These are phyloP conservation scores for Mellivora capensis DNA, from an alignment of 2,113 vertebrate species.

Conservation along the genomic window DNA sequence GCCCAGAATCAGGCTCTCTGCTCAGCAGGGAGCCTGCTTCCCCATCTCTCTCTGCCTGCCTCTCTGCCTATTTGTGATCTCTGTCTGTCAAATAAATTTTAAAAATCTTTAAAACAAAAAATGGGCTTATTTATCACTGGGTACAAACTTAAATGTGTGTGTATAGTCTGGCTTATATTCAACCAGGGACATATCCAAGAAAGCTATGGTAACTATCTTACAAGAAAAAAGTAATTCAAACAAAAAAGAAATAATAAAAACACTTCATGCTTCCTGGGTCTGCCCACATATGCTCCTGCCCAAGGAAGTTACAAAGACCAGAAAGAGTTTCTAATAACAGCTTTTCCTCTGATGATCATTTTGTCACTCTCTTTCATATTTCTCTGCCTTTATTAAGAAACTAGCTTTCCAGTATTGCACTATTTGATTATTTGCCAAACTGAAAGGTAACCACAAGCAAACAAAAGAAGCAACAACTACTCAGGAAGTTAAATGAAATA, in stretches of 20 bases:
- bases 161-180: background rate
- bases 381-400: background rate
- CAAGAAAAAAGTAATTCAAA: background rate
- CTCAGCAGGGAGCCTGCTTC: too few species aligned
- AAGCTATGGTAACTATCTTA: background rate
- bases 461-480: background rate
- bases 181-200: background rate
- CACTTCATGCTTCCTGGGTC: background rate
- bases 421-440: background rate
- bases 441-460: background rate
- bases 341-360: background rate
- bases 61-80: too few species aligned
- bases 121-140: background rate
- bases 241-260: background rate
- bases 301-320: background rate
- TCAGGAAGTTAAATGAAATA: background rate
- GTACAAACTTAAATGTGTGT: background rate
- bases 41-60: too few species aligned
- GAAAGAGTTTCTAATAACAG: background rate
- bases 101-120: too few species aligned
- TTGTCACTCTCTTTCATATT: background rate
- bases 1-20: too few species aligned
- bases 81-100: too few species aligned
- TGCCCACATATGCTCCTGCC: background rate
- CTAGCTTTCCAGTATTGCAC: background rate